Conservation (phyloP, 2,113 vertebrate genomes). For the Bujurquina vittata region DNA sequence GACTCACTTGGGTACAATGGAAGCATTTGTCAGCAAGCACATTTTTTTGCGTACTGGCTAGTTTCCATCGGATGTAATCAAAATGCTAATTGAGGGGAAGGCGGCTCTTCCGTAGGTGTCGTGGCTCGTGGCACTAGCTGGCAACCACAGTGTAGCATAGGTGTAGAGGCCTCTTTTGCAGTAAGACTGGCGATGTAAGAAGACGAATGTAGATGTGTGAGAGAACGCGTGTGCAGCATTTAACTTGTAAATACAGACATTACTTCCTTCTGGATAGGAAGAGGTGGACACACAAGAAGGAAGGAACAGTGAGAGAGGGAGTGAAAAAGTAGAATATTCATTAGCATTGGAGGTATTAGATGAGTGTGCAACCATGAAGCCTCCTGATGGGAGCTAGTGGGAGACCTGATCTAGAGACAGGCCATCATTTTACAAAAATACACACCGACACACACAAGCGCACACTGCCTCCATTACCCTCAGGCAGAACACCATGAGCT, state of each 20-base stretch:
- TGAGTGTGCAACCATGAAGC: constrained; percentile 43
- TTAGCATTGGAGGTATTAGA: constrained; percentile 47
- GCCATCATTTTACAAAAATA: constrained; percentile 32
- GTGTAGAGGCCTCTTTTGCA: not conserved
- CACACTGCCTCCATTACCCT: constrained; percentile 53
- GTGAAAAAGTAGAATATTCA: not conserved
- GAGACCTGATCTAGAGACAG: constrained; percentile 39
- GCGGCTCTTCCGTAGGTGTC: constrained; percentile 22
- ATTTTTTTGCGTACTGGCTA: constrained; percentile 52
- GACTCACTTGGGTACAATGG: constrained; percentile 25
- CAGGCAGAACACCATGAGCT: constrained; percentile 71
- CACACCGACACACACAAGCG: constrained; percentile 22
- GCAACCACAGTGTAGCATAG: not conserved
- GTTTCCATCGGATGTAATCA: constrained; percentile 42
- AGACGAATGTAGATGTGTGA: not conserved
- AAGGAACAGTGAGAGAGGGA: not conserved
- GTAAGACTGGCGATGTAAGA: not conserved
- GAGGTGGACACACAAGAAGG: not conserved
- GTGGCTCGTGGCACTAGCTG: not conserved
- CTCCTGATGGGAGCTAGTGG: constrained; percentile 63
- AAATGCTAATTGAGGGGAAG: constrained; percentile 66
- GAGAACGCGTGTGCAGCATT: not conserved
- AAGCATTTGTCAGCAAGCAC: constrained; percentile 34
- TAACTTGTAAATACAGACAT: not conserved
- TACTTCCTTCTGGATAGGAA: not conserved